phyloP scores from a whole-genome alignment of 2,797 vertebrate genomes.

The Tenualosa ilisha region DNA sequence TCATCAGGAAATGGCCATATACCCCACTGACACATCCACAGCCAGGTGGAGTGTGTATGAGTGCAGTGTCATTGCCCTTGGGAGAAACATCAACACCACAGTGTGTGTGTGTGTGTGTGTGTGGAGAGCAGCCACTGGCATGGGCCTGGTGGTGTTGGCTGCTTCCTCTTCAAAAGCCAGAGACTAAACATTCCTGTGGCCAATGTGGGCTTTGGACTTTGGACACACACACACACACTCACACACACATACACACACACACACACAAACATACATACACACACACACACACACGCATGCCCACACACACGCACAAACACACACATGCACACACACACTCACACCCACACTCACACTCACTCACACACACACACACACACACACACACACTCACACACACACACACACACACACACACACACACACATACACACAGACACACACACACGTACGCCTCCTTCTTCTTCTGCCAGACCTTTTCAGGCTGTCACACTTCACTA shows the following conservation, averaged over 20 bases:
- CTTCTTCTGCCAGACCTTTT: conserved; percentile 32
- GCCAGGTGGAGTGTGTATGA: background rate
- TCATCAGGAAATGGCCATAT: too few relatives aligned
- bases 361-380: conserved; percentile 2
- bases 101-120: background rate
- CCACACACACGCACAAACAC: background rate
- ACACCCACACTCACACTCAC: background rate
- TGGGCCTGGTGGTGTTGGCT: too few relatives aligned
- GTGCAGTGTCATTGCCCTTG: background rate
- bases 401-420: conserved; percentile 3
- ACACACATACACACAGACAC: background rate
- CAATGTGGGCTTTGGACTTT: background rate
- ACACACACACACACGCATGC: conserved; percentile 17
- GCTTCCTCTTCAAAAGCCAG: background rate
- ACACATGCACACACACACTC: background rate
- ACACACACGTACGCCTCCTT: conserved; percentile 39
- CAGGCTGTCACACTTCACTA: conserved; percentile 43
- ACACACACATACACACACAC: conserved; percentile 2
- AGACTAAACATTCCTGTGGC: background rate
- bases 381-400: conserved; percentile 1
- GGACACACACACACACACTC: background rate
- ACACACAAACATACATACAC: background rate
- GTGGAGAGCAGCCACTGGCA: too few relatives aligned
- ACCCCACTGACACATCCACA: background rate
- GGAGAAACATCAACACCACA: conserved; percentile 23